A percentile compares a stretch with the other conserved stretches of the same genome.
Conservation (phyloP, 2,888 invertebrate genomes). For the Mantis religiosa region DNA sequence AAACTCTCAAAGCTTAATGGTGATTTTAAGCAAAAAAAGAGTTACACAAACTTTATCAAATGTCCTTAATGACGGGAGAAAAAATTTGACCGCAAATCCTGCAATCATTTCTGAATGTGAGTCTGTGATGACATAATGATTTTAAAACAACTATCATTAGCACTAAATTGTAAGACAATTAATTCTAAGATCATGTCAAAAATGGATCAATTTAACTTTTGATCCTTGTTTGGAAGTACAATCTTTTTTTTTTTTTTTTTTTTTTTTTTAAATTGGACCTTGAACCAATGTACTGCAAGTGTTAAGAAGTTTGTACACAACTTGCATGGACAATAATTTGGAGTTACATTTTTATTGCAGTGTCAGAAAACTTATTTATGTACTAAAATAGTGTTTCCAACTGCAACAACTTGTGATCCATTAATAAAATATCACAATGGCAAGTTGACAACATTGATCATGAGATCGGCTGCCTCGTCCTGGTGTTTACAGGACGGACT, state of each 20-base stretch:
- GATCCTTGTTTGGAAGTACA: background rate
- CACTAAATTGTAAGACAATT: background rate
- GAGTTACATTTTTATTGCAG: background rate
- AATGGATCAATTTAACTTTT: background rate
- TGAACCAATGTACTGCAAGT: background rate
- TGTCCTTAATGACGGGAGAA: background rate
- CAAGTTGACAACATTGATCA: background rate
- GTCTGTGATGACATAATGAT: background rate
- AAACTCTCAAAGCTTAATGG: no score
- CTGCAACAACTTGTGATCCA: background rate
- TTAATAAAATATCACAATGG: background rate
- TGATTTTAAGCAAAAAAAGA: no score
- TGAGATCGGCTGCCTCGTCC: background rate
- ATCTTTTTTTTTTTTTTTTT: no score
- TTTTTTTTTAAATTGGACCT: background rate
- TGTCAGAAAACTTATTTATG: background rate
- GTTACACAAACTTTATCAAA: no score
- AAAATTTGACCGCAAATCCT: background rate
- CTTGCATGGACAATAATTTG: background rate
- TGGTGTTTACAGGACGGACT: slow-evolving; percentile 60
- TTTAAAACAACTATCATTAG: background rate
- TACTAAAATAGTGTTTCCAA: background rate
- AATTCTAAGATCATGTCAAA: background rate
- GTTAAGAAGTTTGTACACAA: background rate
- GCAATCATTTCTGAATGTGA: background rate